Evolutionary conservation across 2,797 vertebrate genomes (phyloP).

Genomic region (Anableps anableps): DNA sequence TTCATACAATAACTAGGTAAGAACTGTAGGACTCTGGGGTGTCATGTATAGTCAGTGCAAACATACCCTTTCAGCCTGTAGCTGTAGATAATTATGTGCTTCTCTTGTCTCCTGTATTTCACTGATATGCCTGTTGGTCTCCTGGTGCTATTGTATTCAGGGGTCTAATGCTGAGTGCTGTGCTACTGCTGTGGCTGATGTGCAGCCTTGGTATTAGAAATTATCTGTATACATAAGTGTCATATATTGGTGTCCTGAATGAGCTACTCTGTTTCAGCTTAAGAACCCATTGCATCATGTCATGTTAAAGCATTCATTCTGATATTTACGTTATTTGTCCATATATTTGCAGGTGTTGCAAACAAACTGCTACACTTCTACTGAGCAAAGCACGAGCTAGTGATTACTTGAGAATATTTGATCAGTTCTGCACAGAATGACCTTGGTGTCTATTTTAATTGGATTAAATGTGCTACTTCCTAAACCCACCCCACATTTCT

Average conservation of each 20-base stretch:
- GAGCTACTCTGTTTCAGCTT: constrained; percentile 17
- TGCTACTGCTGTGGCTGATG: not conserved
- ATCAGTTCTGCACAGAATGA: not conserved
- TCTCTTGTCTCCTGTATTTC: constrained; percentile 5
- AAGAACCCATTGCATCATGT: constrained; percentile 1
- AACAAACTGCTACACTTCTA: too few relatives aligned
- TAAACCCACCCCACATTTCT: too few relatives aligned
- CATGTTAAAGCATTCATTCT: not conserved
- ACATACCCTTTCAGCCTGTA: not conserved
- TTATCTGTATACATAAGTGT: not conserved
- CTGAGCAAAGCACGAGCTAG: too few relatives aligned
- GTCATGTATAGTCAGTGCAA: not conserved
- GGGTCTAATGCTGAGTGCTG: not conserved
- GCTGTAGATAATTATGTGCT: constrained; percentile 36
- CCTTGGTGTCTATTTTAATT: too few relatives aligned
- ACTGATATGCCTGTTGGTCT: not conserved
- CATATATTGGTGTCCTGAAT: constrained; percentile 5
- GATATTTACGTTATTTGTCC: not conserved
- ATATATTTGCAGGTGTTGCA: not conserved
- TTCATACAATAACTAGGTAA: not conserved
- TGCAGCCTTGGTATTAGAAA: not conserved
- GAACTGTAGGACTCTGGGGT: not conserved
- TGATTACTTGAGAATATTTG: not conserved
- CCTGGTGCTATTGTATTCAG: not conserved
- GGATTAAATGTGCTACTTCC: too few relatives aligned